Evolutionary conservation across 2,888 invertebrate species (phyloP), one percentile per base, ranked within the genome.

Genomic region (Trichogramma dendrolimi): DNA sequence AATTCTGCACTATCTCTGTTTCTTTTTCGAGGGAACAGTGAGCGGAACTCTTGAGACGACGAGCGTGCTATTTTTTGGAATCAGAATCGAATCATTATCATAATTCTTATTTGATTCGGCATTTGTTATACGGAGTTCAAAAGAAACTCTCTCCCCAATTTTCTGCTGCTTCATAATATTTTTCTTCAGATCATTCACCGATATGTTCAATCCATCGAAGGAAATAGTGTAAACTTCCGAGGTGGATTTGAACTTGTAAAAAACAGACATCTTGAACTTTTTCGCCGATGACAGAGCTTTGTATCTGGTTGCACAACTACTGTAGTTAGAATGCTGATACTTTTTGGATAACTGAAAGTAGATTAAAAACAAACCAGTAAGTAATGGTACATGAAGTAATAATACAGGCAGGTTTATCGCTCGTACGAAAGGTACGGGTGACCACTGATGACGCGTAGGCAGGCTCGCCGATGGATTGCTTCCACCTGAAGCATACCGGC

Each of bases 241-340:
- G 65, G 94, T 92, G 75, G 96, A 95, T 83, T 97, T 97, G 80
- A 99, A 98, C 81, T 98, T 98, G 82, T 97, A 99, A 81, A 98
- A 97, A 70, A 99, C 94, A 75, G 96, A 96, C 90, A 95, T 95
- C 56, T 14, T 14, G 14, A 14, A 14, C 14, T 14, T 14, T 14
- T 14, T 14, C 14, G 14, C 14, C 14, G 14, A 14, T 14, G 14
- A 14, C 14, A 14, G 14, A 14, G 14, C 2, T 14, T 14, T 2
- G 14, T 14, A 14, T 14, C 14, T 14, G 14, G 2, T 14, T 14
- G 14, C 1, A 14, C 14, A 14, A 14, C 14, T 14, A 14, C 14
- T 14, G 14, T 14, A 14, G 14, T 14, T 14, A 14, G 1, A 14
- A 14, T 14, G 14, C 1, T 14, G 14, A 14, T 14, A 14, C 14